These are phyloP conservation scores for Bursaphelenchus mucronatus DNA, from an alignment of 1,140 invertebrate species.

Conservation along the genomic window DNA sequence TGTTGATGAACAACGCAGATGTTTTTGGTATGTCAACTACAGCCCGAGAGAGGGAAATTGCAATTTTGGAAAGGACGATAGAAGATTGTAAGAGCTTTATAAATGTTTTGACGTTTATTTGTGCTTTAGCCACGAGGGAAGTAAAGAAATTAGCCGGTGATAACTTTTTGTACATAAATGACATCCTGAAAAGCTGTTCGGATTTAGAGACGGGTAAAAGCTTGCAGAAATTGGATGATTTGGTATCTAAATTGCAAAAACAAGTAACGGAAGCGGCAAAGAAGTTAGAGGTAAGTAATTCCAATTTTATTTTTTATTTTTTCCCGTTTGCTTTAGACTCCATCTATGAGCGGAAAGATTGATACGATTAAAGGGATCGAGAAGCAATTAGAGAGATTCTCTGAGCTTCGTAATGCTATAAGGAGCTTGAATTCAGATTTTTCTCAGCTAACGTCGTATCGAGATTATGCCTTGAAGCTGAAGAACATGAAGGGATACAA, in stretches of 20 bases:
- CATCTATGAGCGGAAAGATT: neutral
- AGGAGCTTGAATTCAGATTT: conserved; percentile 14
- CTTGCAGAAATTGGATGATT: conserved; percentile 12
- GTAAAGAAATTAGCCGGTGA: neutral
- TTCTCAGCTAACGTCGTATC: conserved; percentile 3
- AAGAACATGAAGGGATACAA: conserved; percentile 6
- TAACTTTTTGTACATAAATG: conserved; percentile 2
- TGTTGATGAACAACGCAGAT: neutral
- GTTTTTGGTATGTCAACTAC: neutral
- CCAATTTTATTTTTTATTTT: neutral
- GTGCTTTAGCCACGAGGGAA: neutral
- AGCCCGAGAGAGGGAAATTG: neutral
- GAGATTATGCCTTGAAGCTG: neutral
- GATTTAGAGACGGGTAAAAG: conserved; percentile 1
- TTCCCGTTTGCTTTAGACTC: conserved; percentile 1
- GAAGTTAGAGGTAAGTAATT: conserved; percentile 5
- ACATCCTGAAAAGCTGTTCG: conserved; percentile 8
- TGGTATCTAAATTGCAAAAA: conserved; percentile 1
- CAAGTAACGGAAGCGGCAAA: neutral
- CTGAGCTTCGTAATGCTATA: conserved; percentile 10
- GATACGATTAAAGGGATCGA: neutral
- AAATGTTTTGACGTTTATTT: neutral
- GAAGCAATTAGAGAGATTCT: conserved; percentile 5
- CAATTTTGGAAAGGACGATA: neutral
- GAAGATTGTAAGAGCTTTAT: conserved; percentile 2